phyloP scores from a whole-genome alignment of 2,888 invertebrate species.

The Dilophus febrilis region DNA sequence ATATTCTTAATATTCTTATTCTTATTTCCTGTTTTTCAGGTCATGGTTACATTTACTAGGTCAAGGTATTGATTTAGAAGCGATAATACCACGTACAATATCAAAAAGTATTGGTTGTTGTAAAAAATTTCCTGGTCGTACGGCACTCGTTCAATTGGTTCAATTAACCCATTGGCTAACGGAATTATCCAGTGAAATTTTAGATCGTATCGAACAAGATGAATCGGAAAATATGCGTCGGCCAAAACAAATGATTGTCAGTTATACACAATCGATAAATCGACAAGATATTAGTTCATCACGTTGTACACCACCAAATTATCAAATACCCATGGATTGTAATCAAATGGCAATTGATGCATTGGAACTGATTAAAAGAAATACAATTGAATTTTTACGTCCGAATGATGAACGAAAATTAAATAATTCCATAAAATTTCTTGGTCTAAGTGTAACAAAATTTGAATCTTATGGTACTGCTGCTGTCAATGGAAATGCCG shows the following conservation, averaged over 20 bases:
- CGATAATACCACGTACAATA: constrained; percentile 66
- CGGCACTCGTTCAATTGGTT: constrained; percentile 47
- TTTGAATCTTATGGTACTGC: too few species aligned
- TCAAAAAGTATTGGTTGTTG: constrained; percentile 91
- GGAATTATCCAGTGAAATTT: constrained; percentile 66
- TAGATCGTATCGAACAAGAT: constrained; percentile 68
- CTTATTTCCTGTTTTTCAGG: constrained; percentile 28
- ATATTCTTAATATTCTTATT: neutral
- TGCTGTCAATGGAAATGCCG: too few species aligned
- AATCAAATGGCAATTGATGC: constrained; percentile 49
- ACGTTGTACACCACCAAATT: constrained; percentile 40
- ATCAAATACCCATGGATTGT: constrained; percentile 34
- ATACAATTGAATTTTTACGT: constrained; percentile 27
- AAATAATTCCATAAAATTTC: constrained; percentile 43
- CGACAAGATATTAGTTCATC: constrained; percentile 44
- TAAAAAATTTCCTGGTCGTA: constrained; percentile 78
- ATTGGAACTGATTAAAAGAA: constrained; percentile 47
- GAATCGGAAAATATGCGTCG: constrained; percentile 60
- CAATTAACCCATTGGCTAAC: constrained; percentile 62
- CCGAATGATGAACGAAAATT: constrained; percentile 18
- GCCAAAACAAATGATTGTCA: constrained; percentile 59
- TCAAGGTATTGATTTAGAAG: constrained; percentile 72
- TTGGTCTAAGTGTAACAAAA: constrained; percentile 65
- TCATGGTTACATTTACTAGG: constrained; percentile 74
- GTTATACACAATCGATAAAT: constrained; percentile 40